These are phyloP conservation scores for Drosophila watanabei DNA, from an alignment of 1,140 invertebrate genomes.

Conservation along the genomic window DNA sequence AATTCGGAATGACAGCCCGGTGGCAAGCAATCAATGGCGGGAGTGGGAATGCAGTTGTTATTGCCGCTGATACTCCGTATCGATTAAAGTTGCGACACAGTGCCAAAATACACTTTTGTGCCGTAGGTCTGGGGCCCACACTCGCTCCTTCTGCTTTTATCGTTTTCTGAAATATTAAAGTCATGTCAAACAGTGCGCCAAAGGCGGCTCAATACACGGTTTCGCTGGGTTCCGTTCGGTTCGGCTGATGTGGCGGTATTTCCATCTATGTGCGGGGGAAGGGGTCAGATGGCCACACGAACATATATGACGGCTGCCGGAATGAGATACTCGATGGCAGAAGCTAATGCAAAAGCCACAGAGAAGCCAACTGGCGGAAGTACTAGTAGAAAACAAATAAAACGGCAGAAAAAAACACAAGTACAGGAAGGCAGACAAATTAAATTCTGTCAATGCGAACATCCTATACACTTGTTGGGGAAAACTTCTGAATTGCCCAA, in stretches of 20 bases:
- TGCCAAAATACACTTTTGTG: conserved; percentile 61
- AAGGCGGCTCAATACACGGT: conserved; percentile 58
- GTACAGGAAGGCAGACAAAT: conserved; percentile 37
- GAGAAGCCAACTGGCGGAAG: conserved; percentile 47
- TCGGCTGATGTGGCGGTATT: conserved; percentile 9
- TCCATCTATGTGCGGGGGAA: background rate
- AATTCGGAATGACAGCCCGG: conserved; percentile 63
- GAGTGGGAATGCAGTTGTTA: conserved; percentile 46
- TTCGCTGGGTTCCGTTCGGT: background rate
- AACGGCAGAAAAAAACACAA: conserved; percentile 13
- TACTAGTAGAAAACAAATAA: conserved; percentile 56
- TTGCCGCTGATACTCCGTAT: conserved; percentile 57
- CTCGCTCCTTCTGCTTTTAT: conserved; percentile 49
- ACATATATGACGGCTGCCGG: conserved; percentile 34
- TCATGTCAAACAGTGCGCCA: conserved; percentile 80
- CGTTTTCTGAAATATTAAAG: conserved; percentile 67
- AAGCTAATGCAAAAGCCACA: conserved; percentile 68
- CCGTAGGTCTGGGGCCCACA: conserved; percentile 1
- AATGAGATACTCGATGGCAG: conserved; percentile 48
- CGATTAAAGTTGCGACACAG: conserved; percentile 71
- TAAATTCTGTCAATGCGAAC: conserved; percentile 33
- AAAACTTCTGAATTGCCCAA: background rate
- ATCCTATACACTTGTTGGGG: conserved; percentile 21
- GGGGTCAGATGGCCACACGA: conserved; percentile 26
- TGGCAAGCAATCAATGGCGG: conserved; percentile 42